A percentile compares a stretch with the other conserved stretches of the same genome.
phyloP scores from a whole-genome alignment of 2,888 invertebrate genomes.

The Oscheius sp. region DNA sequence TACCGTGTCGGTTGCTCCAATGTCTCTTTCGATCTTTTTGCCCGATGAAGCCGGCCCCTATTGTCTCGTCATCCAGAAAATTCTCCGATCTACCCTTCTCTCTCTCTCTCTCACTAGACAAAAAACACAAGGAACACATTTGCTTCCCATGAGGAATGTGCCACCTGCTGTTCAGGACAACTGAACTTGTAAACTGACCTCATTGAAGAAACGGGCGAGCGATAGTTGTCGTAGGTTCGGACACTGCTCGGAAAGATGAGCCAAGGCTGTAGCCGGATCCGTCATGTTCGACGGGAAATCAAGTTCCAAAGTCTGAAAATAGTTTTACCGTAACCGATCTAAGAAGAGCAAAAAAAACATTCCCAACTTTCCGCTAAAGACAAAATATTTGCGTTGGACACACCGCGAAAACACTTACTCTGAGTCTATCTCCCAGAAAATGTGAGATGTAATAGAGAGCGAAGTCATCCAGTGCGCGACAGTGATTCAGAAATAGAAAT shows the following conservation, averaged over 20 bases:
- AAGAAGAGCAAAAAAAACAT: too few species aligned
- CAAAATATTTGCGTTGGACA: slow-evolving; percentile 1
- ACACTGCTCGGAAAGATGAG: slow-evolving; percentile 65
- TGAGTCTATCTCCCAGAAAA: slow-evolving; percentile 64
- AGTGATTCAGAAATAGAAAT: slow-evolving; percentile 69
- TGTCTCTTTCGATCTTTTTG: neutral
- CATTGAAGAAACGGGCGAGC: slow-evolving; percentile 70
- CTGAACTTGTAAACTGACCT: slow-evolving; percentile 44
- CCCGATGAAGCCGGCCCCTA: neutral
- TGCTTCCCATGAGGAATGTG: too few species aligned
- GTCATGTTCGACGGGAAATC: slow-evolving; percentile 69
- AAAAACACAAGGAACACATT: too few species aligned
- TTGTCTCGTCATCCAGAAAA: neutral
- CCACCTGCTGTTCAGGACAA: too few species aligned
- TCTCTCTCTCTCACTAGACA: too few species aligned
- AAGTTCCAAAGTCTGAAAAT: slow-evolving; percentile 64
- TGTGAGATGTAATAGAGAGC: slow-evolving; percentile 71
- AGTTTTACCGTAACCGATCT: neutral
- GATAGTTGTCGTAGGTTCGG: slow-evolving; percentile 70
- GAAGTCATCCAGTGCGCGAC: slow-evolving; percentile 68
- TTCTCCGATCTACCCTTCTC: neutral
- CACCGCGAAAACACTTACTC: slow-evolving; percentile 36
- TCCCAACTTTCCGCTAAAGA: neutral
- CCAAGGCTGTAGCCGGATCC: slow-evolving; percentile 65
- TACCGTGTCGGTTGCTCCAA: too few species aligned